Percentiles rank a stretch among this genome's conserved stretches.
Evolutionary conservation across 2,888 invertebrate genomes (phyloP).

Genomic region (Ornithoptera priamus): DNA sequence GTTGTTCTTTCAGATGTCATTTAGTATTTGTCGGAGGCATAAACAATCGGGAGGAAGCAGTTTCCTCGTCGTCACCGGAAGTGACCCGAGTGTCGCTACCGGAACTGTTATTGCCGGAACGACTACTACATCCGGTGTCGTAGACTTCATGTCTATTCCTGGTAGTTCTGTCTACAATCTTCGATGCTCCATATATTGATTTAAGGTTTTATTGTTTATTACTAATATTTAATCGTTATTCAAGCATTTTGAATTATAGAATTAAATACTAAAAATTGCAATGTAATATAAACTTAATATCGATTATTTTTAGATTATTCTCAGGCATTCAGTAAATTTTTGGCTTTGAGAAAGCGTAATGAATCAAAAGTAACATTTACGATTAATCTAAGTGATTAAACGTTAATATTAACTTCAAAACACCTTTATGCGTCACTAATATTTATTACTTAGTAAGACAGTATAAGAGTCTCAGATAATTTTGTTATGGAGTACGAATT

Average conservation of each 20-base stretch:
- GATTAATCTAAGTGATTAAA: constrained; percentile 24
- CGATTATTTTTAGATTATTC: constrained; percentile 20
- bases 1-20: constrained; percentile 37
- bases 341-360: constrained; percentile 25
- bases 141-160: constrained; percentile 67
- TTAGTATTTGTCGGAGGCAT: constrained; percentile 66
- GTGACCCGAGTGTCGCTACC: constrained; percentile 71
- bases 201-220: not conserved
- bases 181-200: not conserved
- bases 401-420: constrained; percentile 20
- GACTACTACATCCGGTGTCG: constrained; percentile 72
- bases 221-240: not conserved
- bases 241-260: not conserved
- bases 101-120: constrained; percentile 78
- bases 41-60: constrained; percentile 72
- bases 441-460: constrained; percentile 27
- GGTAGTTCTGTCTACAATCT: constrained; percentile 6
- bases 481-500: no score
- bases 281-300: not conserved
- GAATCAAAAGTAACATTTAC: constrained; percentile 28
- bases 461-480: not conserved
- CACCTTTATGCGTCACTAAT: constrained; percentile 19
- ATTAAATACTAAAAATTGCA: not conserved
- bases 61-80: constrained; percentile 72
- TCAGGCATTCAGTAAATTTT: constrained; percentile 25